Percentiles rank a stretch among this genome's conserved stretches.
These are phyloP conservation scores for Otolemur crassicaudatus DNA, from an alignment of 2,797 vertebrate genomes.

Conservation along the genomic window DNA sequence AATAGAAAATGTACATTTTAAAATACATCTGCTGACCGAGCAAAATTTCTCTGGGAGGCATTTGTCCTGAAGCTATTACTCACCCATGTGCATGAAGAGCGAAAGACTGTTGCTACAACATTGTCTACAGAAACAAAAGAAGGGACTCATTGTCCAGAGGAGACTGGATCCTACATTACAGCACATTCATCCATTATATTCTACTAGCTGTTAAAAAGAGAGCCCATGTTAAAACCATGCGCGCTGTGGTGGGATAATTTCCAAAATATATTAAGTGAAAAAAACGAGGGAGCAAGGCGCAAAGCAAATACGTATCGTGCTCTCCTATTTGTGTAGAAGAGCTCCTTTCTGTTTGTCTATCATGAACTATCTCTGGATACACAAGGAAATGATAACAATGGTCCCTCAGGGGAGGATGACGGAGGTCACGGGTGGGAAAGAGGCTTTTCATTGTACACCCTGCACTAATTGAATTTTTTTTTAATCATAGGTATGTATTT, in stretches of 20 bases:
- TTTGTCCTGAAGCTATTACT: background rate
- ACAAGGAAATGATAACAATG: background rate
- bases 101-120: background rate
- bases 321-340: background rate
- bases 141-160: background rate
- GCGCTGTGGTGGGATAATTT: background rate
- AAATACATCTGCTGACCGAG: background rate
- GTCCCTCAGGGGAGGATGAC: background rate
- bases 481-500: background rate
- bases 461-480: background rate
- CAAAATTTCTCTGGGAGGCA: slow-evolving; percentile 10
- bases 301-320: background rate
- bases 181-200: background rate
- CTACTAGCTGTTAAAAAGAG: background rate
- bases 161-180: background rate
- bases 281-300: background rate
- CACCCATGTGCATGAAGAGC: background rate
- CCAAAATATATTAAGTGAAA: slow-evolving; percentile 20
- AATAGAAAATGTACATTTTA: background rate
- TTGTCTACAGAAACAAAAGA: background rate
- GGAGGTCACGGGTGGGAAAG: background rate
- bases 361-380: background rate
- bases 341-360: background rate
- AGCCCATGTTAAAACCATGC: background rate
- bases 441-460: background rate